phyloP scores from a whole-genome alignment of 2,797 vertebrate species.

The Tapirus indicus region DNA sequence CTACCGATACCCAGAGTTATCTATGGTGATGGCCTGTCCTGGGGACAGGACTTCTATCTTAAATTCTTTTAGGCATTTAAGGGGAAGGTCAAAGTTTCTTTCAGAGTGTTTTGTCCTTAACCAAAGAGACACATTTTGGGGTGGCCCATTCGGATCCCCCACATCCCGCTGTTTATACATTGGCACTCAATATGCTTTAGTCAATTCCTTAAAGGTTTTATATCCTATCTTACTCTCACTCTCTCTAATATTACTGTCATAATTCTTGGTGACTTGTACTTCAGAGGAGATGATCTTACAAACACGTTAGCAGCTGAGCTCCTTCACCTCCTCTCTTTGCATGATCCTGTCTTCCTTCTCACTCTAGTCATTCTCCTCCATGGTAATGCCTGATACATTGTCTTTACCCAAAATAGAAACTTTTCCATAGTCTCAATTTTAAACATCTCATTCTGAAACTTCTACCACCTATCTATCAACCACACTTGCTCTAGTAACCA shows the following conservation, averaged over 20 bases:
- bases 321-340: not conserved
- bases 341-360: not conserved
- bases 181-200: not conserved
- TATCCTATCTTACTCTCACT: not conserved
- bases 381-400: not conserved
- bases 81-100: too few relatives aligned
- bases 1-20: too few relatives aligned
- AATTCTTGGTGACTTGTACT: not conserved
- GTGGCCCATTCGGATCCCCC: too few relatives aligned
- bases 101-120: too few relatives aligned
- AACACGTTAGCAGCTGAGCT: not conserved
- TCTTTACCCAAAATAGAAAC: not conserved
- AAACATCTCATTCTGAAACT: not conserved
- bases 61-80: too few relatives aligned
- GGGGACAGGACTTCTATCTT: too few relatives aligned
- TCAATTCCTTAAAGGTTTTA: not conserved
- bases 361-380: not conserved
- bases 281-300: not conserved
- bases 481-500: not conserved
- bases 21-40: too few relatives aligned
- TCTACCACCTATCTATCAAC: not conserved
- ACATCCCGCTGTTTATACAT: not conserved
- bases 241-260: not conserved
- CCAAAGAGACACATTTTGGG: too few relatives aligned
- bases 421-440: not conserved